Evolutionary conservation across 1,140 invertebrate genomes (phyloP).

Genomic region (Magallana gigas): DNA sequence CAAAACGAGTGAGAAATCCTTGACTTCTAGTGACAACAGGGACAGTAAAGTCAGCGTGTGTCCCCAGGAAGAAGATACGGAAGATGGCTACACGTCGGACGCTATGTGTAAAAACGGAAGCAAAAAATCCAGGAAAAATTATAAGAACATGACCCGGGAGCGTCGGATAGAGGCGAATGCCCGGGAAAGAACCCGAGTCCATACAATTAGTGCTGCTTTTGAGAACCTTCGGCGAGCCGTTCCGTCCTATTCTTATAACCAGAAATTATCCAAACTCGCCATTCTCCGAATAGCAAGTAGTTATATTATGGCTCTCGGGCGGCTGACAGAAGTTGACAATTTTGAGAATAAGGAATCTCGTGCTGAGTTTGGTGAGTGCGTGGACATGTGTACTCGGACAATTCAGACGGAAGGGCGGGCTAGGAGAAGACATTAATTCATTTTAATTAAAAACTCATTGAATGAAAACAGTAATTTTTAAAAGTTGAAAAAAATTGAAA

Average conservation of each 20-base stretch:
- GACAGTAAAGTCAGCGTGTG: constrained; percentile 33
- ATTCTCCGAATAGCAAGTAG: constrained; percentile 92
- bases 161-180: constrained; percentile 95
- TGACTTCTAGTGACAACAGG: background rate
- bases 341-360: constrained; percentile 76
- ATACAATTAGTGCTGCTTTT: constrained; percentile 96
- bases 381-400: constrained; percentile 91
- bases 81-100: constrained; percentile 69
- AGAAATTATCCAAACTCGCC: constrained; percentile 94
- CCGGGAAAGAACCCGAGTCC: constrained; percentile 92
- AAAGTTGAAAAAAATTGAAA: background rate
- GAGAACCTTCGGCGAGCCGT: constrained; percentile 91
- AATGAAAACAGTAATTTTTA: background rate
- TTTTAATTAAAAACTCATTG: background rate
- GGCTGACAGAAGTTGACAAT: constrained; percentile 85
- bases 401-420: constrained; percentile 95
- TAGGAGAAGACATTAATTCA: constrained; percentile 80
- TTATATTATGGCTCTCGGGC: constrained; percentile 88
- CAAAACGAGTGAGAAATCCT: constrained; percentile 10
- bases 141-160: constrained; percentile 96
- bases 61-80: constrained; percentile 61
- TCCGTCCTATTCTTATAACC: constrained; percentile 94
- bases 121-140: constrained; percentile 87
- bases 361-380: constrained; percentile 85
- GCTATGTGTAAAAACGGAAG: constrained; percentile 57